These are phyloP conservation scores for Euschistus heros DNA, from an alignment of 1,140 invertebrate genomes.

Conservation along the genomic window DNA sequence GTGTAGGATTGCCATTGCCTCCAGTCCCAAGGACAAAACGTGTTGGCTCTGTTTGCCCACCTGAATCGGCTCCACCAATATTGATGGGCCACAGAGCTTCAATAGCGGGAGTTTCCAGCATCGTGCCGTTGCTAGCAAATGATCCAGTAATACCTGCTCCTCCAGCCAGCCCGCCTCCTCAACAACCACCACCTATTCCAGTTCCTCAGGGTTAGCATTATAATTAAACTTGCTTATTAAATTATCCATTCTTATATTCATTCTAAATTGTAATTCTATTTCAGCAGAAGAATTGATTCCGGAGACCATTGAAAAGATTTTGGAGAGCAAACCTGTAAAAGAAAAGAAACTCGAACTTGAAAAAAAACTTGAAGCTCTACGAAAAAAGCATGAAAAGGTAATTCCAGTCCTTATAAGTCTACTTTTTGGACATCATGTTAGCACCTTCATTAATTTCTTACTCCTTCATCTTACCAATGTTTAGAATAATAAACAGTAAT, in stretches of 20 bases:
- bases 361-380: slow-evolving; percentile 72
- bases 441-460: too few species aligned
- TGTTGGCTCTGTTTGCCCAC: slow-evolving; percentile 14
- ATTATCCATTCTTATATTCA: background rate
- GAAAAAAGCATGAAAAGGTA: slow-evolving; percentile 78
- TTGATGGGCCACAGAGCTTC: slow-evolving; percentile 3
- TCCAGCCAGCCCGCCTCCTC: slow-evolving; percentile 2
- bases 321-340: slow-evolving; percentile 66
- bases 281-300: slow-evolving; percentile 51
- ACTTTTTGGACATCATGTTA: too few species aligned
- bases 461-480: too few species aligned
- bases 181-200: background rate
- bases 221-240: background rate
- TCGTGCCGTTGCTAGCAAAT: background rate
- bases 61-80: slow-evolving; percentile 5
- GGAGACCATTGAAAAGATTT: slow-evolving; percentile 66
- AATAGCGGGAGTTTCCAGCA: slow-evolving; percentile 1
- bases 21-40: slow-evolving; percentile 23
- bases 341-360: slow-evolving; percentile 75
- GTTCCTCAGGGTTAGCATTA: background rate
- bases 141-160: slow-evolving; percentile 7
- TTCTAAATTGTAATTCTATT: slow-evolving; percentile 14
- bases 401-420: background rate
- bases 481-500: too few species aligned
- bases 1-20: slow-evolving; percentile 20